These are phyloP conservation scores for Odobenus rosmarus DNA, from an alignment of 2,113 vertebrate genomes.

Conservation along the genomic window DNA sequence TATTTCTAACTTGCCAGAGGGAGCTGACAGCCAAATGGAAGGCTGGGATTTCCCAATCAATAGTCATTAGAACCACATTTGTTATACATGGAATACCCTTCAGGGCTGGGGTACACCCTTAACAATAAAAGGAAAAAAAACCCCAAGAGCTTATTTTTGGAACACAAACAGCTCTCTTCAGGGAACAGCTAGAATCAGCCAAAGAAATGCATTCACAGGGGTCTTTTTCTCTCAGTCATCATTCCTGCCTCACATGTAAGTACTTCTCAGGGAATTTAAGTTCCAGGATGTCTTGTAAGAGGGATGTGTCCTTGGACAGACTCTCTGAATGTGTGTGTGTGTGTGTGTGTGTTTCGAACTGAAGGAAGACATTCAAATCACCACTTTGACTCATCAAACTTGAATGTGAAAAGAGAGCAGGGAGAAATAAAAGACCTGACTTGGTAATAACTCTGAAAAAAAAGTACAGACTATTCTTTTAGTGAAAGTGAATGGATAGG, in stretches of 20 bases:
- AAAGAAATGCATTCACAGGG: not conserved
- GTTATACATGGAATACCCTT: not conserved
- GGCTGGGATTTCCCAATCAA: constrained; percentile 22
- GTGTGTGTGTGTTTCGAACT: not conserved
- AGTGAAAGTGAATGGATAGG: not conserved
- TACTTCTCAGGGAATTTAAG: not conserved
- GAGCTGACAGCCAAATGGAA: constrained; percentile 25
- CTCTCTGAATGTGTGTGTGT: not conserved
- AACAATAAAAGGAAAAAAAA: not conserved
- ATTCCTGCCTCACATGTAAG: not conserved
- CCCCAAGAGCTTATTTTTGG: not conserved
- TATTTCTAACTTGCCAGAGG: constrained; percentile 50
- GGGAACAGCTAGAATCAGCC: not conserved
- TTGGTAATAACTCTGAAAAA: not conserved
- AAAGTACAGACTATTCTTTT: not conserved
- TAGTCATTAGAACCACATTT: constrained; percentile 47
- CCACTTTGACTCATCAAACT: not conserved
- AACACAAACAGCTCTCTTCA: not conserved
- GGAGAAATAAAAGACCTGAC: not conserved
- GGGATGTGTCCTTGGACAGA: rapidly evolving
- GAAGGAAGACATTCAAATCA: not conserved
- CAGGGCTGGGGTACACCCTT: not conserved
- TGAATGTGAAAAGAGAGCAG: not conserved
- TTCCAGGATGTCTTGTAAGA: not conserved
- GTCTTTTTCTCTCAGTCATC: not conserved